Percentiles rank a stretch among this genome's conserved stretches.
Evolutionary conservation across 2,888 invertebrate species (phyloP).

Genomic region (Drosophila suboccidentalis): DNA sequence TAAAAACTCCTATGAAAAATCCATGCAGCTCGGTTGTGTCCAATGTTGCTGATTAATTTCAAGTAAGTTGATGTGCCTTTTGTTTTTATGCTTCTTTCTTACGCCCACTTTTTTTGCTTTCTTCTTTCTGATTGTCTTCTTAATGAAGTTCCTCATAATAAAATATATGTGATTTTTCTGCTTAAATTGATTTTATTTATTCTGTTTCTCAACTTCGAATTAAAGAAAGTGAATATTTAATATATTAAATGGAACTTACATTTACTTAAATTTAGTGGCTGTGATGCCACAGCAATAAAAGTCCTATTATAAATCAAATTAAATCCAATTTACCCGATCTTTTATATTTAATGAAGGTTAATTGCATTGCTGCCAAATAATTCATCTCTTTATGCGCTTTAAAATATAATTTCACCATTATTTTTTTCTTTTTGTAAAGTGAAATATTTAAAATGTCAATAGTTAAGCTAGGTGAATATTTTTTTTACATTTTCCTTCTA

Average conservation of each 20-base stretch:
- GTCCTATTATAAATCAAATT: background rate
- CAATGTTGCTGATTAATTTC: constrained; percentile 74
- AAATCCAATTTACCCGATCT: background rate
- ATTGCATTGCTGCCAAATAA: background rate
- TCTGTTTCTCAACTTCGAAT: background rate
- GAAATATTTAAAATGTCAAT: background rate
- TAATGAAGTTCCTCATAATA: background rate
- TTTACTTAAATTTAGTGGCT: background rate
- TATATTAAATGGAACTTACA: background rate
- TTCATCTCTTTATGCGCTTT: background rate
- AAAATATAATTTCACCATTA: background rate
- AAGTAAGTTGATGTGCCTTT: constrained; percentile 67
- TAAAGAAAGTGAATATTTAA: background rate
- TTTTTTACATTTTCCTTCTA: background rate
- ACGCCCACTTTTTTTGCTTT: constrained; percentile 9
- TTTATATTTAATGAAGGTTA: background rate
- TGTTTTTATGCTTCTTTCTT: constrained; percentile 44
- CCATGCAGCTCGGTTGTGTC: constrained; percentile 43
- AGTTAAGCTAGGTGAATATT: background rate
- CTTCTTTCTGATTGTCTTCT: background rate
- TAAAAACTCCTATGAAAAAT: constrained; percentile 52
- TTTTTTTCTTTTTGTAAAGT: background rate
- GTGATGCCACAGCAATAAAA: background rate
- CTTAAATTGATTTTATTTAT: background rate
- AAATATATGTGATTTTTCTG: background rate